Evolutionary conservation across 2,888 invertebrate genomes (phyloP), one percentile per base, ranked within the genome.

Genomic region (Nomada lathburiana): DNA sequence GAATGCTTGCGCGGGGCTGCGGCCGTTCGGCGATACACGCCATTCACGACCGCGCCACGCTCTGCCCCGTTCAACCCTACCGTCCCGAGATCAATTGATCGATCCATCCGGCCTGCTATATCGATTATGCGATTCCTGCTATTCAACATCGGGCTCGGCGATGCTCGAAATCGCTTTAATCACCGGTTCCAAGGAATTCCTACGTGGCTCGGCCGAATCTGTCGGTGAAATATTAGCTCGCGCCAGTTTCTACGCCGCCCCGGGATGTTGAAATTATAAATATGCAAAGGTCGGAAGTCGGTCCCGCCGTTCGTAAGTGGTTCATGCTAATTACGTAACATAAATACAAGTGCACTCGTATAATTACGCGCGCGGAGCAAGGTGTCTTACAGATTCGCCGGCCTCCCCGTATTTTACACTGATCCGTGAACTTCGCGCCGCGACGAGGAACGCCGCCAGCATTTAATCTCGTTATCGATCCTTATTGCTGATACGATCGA

Each of bases 1-100:
- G 90, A 89, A 89, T 89, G 75, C 77, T 64, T 68, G 69, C 72
- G 83, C 72, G 64, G 79, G 71, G 68, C 52, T 42, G n/a, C 50
- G 63, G 36, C 42, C 55, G 86, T 80, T 87, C 88, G 76, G 70
- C 81, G 77, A 83, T 83, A 63, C 69, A 55, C 69, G 42, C 77
- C 11, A 68, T 76, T 20, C 29, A 11, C 64, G 64, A 69, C 75
- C 73, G 73, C 73, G 76, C 69, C 70, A 76, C 82, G 59, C 44
- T 52, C 44, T 47, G 57, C 23, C 59, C 52, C 60, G 60, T 44
- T 29, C 62, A 20, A 62, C 76, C 67, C 60, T 11, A 50, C 57
- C 26, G 9, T 7, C 63, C 26, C 60, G 69, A 71, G 67, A 44
- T 70, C 26, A 71, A 63, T 80, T 78, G 74, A 88, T 87, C 86